phyloP scores from a whole-genome alignment of 2,113 vertebrate species.

The Nyctibius bracteatus region DNA sequence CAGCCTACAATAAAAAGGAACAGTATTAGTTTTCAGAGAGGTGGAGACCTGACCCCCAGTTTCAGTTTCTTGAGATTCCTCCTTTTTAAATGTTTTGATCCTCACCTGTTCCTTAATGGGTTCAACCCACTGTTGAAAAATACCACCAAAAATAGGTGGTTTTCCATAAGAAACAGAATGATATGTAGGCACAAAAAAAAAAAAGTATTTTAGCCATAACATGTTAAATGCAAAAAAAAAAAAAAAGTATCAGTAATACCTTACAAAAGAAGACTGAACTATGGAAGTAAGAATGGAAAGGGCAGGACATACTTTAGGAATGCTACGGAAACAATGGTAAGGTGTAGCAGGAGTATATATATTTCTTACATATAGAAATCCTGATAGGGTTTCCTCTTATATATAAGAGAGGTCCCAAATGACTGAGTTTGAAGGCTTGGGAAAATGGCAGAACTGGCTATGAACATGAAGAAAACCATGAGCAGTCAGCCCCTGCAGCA shows the following conservation, averaged over 20 bases:
- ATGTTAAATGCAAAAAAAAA: not conserved
- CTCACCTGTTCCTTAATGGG: not conserved
- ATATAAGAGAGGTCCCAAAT: not conserved
- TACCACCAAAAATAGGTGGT: not conserved
- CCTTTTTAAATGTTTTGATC: not conserved
- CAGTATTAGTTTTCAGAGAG: not conserved
- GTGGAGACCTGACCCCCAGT: not conserved
- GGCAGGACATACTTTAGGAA: not conserved
- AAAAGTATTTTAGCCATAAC: not conserved
- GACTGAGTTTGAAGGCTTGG: not conserved
- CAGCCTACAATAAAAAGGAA: not conserved
- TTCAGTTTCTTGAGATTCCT: not conserved
- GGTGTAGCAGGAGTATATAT: not conserved
- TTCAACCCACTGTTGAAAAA: not conserved
- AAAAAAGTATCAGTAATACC: not conserved
- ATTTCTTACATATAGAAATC: not conserved
- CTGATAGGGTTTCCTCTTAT: not conserved
- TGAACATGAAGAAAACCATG: not conserved
- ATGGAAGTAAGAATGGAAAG: not conserved
- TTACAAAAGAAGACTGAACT: not conserved
- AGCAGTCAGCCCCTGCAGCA: not conserved
- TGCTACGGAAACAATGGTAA: not conserved
- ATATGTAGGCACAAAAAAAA: not conserved
- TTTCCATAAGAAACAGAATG: not conserved
- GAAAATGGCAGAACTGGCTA: not conserved